These are phyloP conservation scores for Lepidocolaptes lacrymiger DNA, from an alignment of 2,797 vertebrate genomes.

Conservation along the genomic window DNA sequence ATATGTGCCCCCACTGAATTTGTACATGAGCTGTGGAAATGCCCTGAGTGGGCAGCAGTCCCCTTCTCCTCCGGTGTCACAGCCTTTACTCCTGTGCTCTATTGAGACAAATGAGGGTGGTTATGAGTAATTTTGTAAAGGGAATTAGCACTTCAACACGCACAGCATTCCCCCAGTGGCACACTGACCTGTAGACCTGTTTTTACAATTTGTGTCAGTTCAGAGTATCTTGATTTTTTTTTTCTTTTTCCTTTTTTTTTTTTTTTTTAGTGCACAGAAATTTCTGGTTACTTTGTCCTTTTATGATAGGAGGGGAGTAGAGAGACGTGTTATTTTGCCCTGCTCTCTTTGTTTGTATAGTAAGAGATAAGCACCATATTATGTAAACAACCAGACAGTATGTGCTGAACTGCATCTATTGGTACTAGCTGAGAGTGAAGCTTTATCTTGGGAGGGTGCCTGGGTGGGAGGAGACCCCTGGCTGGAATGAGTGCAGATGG, in stretches of 20 bases:
- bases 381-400: background rate
- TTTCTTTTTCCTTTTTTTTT: background rate
- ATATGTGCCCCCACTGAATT: rapidly evolving
- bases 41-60: rapidly evolving
- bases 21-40: rapidly evolving
- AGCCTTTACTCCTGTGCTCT: background rate
- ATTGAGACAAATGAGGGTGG: background rate
- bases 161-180: background rate
- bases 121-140: background rate
- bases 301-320: background rate
- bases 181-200: background rate
- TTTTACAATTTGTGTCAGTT: background rate
- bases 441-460: constrained; percentile 6
- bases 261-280: background rate
- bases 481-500: background rate
- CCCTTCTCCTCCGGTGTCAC: background rate
- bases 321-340: background rate
- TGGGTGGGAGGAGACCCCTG: background rate
- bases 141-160: background rate
- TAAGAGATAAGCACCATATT: background rate
- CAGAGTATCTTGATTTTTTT: background rate
- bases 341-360: background rate
- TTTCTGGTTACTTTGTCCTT: background rate
- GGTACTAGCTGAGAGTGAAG: background rate
- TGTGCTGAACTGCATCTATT: background rate